Base-by-base conservation (phyloP, 23 tunicate genomes). In the Phallusia fumigata region DNA sequence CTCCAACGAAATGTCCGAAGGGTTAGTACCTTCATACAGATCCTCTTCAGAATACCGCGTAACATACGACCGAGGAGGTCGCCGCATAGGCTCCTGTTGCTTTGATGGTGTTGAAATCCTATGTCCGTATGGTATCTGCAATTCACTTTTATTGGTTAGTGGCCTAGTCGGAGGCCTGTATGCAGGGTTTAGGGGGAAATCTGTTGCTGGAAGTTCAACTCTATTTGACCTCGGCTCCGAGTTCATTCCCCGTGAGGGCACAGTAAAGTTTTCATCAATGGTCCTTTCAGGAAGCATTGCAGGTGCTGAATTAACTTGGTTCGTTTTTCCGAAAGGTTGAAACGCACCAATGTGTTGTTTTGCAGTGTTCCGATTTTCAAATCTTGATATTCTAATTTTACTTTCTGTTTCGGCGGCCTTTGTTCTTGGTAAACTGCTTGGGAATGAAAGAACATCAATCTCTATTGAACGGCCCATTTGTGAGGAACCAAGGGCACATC, bases 401-500 rank as follows among this genome's bases (percentile, higher is more conserved):
- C 16, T 22, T 24, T 58, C 69, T 21, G 69, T 11, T 24, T 21
- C 26, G 13, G 1, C 13, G 26, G 69, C 3, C 3, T 22, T 22
- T 6, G 28, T 58, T 58, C 28, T 58, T 22, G 69, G 26, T 58
- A 24, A 24, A 24, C 15, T 58, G 28, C 28, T 58, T 1, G 69
- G 69, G 15, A 58, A 58, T 24, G 28, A 58, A 11, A 21, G 69
- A 58, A 58, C 5, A 16, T 58, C 69, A 58, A 58, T 58, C 13
- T 58, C 72, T 58, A 83, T 50, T 30, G 86, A 73, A 49, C 80
- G 79, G 11, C 86, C 82, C 44, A 36, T 76, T 24, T 64, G 82
- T 3, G 86, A 34, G 0, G 91, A 87, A 32, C 33, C 65, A 22
- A 87, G 19, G 31, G 86, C 52, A 31, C 86, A 81, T 22, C 86